phyloP scores from a whole-genome alignment of 2,113 vertebrate genomes.

The Odontophorus gujanensis region DNA sequence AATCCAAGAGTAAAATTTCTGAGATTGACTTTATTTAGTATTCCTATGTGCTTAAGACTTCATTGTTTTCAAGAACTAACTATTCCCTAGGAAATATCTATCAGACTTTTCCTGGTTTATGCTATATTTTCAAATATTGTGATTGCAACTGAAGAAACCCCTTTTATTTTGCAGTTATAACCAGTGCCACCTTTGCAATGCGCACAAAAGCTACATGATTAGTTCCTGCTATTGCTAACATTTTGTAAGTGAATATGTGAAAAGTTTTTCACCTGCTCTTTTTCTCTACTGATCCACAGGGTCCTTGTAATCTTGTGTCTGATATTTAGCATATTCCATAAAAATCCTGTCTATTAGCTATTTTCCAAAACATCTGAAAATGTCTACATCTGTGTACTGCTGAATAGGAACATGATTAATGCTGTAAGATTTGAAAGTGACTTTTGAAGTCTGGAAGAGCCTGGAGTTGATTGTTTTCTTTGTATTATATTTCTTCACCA shows the following conservation, averaged over 20 bases:
- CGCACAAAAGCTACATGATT: not conserved
- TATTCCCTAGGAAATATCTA: not conserved
- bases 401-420: not conserved
- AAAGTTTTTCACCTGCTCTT: not conserved
- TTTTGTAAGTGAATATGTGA: not conserved
- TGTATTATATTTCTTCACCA: not conserved
- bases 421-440: not conserved
- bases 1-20: not conserved
- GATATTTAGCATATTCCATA: not conserved
- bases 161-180: not conserved
- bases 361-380: not conserved
- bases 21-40: not conserved
- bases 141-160: not conserved
- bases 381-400: not conserved
- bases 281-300: not conserved
- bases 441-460: not conserved
- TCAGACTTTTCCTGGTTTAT: not conserved
- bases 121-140: not conserved
- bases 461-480: not conserved
- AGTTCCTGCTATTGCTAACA: not conserved
- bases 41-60: not conserved
- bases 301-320: not conserved
- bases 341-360: not conserved
- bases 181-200: not conserved
- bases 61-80: not conserved